A percentile compares a stretch with the other conserved stretches of the same genome.
phyloP scores from a whole-genome alignment of 2,113 vertebrate genomes.

The Hiodon tergisus region DNA sequence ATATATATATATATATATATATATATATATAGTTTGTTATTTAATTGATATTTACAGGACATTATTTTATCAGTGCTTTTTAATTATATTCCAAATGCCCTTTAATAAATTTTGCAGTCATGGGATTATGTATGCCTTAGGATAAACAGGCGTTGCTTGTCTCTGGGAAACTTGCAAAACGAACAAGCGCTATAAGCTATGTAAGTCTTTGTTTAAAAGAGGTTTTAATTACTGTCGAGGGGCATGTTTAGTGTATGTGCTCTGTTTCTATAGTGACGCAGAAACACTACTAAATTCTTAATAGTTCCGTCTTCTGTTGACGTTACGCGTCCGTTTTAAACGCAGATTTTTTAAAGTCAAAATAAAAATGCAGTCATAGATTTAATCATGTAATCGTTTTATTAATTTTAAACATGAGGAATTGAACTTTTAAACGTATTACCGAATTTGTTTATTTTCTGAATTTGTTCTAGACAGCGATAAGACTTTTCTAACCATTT shows the following conservation, averaged over 20 bases:
- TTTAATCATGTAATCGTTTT: too few relatives aligned
- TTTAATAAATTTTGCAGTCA: neutral
- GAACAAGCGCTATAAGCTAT: neutral
- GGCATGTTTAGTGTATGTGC: slow-evolving; percentile 32
- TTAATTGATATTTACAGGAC: slow-evolving; percentile 48
- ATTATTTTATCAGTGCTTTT: too few relatives aligned
- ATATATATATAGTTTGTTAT: too few relatives aligned
- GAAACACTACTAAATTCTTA: neutral
- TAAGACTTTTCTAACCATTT: too few relatives aligned
- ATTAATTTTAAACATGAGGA: too few relatives aligned
- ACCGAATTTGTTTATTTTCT: too few relatives aligned
- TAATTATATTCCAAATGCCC: too few relatives aligned
- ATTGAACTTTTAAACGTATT: too few relatives aligned
- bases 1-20: too few relatives aligned
- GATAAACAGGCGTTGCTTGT: slow-evolving; percentile 6
- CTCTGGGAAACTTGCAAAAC: slow-evolving; percentile 9
- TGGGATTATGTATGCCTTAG: neutral
- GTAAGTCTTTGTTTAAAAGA: slow-evolving; percentile 2
- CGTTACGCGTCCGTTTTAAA: neutral
- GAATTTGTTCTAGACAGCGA: too few relatives aligned
- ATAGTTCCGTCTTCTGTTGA: slow-evolving; percentile 5
- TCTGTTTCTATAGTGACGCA: slow-evolving; percentile 58
- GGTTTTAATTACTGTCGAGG: slow-evolving; percentile 14
- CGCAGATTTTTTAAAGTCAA: neutral
- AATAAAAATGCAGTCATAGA: neutral